Percentiles rank a stretch among this genome's conserved stretches.
Conservation (phyloP, 1,140 invertebrate species). For the Saxidomus purpurata region DNA sequence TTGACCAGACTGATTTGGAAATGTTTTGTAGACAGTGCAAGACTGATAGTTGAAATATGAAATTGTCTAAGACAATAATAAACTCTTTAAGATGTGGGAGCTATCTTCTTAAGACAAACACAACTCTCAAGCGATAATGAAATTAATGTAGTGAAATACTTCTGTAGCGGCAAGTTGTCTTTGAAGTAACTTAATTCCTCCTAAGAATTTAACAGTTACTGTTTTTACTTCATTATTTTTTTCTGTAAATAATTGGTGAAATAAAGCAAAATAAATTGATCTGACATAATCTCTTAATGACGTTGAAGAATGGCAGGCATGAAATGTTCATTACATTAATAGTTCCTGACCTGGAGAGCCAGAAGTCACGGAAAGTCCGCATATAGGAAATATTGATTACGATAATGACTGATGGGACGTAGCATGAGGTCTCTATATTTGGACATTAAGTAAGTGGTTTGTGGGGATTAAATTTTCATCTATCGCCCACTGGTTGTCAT, state of each 20-base stretch:
- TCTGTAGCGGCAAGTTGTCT: no score
- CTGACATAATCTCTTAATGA: not conserved
- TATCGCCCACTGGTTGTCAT: no score
- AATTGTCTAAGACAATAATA: conserved; percentile 8
- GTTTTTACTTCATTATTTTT: not conserved
- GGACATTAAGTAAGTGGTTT: no score
- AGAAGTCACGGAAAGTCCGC: not conserved
- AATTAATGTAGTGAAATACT: no score
- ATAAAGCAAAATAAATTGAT: not conserved
- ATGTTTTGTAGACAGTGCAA: no score
- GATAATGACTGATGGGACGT: not conserved
- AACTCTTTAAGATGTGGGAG: not conserved
- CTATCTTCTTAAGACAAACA: conserved; percentile 13
- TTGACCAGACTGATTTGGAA: no score
- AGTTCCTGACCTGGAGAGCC: not conserved
- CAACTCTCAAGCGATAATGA: not conserved
- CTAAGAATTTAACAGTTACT: no score
- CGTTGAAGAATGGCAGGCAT: not conserved
- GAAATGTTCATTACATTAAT: not conserved
- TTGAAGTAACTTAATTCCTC: no score
- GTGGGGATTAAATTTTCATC: no score
- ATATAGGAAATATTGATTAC: not conserved
- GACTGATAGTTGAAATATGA: no score
- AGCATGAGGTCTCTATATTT: conserved; percentile 5
- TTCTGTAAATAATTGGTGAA: not conserved